Evolutionary conservation across 2,888 invertebrate species (phyloP).

Genomic region (Shargacucullia verbasci): DNA sequence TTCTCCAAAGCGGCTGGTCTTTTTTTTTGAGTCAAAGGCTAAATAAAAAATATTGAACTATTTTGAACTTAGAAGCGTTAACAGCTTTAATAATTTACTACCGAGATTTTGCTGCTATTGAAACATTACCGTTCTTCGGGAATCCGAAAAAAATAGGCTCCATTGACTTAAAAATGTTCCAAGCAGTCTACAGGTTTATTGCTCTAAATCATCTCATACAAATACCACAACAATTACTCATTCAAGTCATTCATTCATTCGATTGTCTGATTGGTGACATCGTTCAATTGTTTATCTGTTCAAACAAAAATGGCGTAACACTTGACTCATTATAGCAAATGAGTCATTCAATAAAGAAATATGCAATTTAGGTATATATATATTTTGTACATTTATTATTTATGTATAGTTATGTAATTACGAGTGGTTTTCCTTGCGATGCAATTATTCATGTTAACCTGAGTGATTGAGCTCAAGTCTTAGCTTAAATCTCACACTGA

Average conservation of each 20-base stretch:
- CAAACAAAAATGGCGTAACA: slow-evolving; percentile 11
- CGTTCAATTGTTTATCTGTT: slow-evolving; percentile 20
- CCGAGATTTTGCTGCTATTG: too few relatives aligned
- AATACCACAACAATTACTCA: not conserved
- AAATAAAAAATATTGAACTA: too few relatives aligned
- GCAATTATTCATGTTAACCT: not conserved
- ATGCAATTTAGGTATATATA: slow-evolving; percentile 1
- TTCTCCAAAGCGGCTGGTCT: too few relatives aligned
- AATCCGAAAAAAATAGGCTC: too few relatives aligned
- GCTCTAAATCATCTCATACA: not conserved
- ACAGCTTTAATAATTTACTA: too few relatives aligned
- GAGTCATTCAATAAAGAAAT: slow-evolving; percentile 17
- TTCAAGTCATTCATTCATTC: slow-evolving; percentile 11
- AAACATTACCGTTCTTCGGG: too few relatives aligned
- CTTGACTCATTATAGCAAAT: slow-evolving; percentile 5
- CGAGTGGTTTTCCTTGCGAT: not conserved
- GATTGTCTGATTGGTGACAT: slow-evolving; percentile 19
- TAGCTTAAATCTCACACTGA: too few relatives aligned
- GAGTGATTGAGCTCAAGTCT: too few relatives aligned
- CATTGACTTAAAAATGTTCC: too few relatives aligned
- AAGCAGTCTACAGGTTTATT: too few relatives aligned
- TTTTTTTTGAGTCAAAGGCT: too few relatives aligned
- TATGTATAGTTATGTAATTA: slow-evolving; percentile 2
- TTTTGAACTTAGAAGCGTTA: too few relatives aligned
- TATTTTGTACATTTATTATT: not conserved